Conservation (phyloP, 2,797 vertebrate species). For the Vultur gryphus region DNA sequence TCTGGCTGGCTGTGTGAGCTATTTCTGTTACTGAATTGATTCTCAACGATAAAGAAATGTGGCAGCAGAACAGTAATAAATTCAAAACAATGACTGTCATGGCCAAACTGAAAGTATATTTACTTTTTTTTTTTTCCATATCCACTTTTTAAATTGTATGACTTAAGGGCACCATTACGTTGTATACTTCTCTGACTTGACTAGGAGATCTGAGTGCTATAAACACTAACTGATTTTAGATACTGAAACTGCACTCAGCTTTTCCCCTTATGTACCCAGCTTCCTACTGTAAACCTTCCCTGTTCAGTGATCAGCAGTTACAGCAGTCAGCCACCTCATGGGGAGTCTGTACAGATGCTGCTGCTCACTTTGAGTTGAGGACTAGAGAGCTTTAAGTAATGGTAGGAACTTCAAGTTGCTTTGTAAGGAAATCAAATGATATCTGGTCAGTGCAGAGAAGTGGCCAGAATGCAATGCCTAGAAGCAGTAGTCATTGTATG, state of each 20-base stretch:
- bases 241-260: neutral
- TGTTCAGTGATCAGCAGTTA: neutral
- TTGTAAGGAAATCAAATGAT: neutral
- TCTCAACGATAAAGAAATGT: neutral
- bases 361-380: neutral
- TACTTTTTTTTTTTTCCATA: neutral
- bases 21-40: neutral
- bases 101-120: neutral
- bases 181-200: neutral
- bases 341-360: neutral
- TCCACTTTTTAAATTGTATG: neutral
- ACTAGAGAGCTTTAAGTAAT: neutral
- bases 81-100: neutral
- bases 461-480: neutral
- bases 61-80: neutral
- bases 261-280: neutral
- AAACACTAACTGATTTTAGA: neutral
- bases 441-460: neutral
- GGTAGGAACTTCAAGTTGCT: neutral
- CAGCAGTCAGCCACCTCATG: neutral
- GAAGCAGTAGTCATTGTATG: neutral
- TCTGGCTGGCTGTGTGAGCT: neutral
- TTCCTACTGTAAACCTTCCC: neutral
- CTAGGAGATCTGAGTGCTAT: neutral
- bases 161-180: accelerated